A percentile compares a stretch with the other conserved stretches of the same genome.
These are phyloP conservation scores for Fistularia commersonii DNA, from an alignment of 2,797 vertebrate genomes.

Conservation along the genomic window DNA sequence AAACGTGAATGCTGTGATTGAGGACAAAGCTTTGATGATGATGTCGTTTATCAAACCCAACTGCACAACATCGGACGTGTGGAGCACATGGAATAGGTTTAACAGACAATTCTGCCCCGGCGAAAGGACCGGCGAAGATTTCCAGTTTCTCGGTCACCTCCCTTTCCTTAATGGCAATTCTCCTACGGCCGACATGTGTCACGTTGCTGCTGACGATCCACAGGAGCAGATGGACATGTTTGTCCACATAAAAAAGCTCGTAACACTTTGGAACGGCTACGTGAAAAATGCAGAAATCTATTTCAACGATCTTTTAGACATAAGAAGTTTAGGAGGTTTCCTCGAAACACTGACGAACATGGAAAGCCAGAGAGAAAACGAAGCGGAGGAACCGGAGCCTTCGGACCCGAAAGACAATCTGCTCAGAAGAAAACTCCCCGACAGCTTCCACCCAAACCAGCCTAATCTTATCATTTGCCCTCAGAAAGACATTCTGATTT, in stretches of 20 bases:
- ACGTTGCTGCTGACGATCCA: constrained; percentile 2
- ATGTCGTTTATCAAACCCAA: constrained; percentile 83
- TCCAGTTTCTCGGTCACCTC: constrained; percentile 69
- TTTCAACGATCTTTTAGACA: constrained; percentile 79
- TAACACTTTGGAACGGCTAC: constrained; percentile 80
- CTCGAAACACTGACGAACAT: constrained; percentile 73
- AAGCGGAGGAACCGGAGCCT: constrained; percentile 20
- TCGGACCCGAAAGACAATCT: constrained; percentile 15
- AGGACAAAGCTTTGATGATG: constrained; percentile 84
- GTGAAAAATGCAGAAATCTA: constrained; percentile 76
- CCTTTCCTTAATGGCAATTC: constrained; percentile 3
- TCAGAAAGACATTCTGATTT: constrained; percentile 78
- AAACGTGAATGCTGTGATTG: constrained; percentile 34
- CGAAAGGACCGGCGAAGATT: constrained; percentile 67
- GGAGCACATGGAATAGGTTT: constrained; percentile 60
- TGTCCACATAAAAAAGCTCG: constrained; percentile 50
- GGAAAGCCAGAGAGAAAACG: constrained; percentile 32
- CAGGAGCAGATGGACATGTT: constrained; percentile 16
- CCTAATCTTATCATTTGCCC: constrained; percentile 89
- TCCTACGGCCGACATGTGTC: too few species aligned
- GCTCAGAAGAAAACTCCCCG: constrained; percentile 70
- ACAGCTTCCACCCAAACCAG: constrained; percentile 70
- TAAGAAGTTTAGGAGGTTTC: constrained; percentile 77
- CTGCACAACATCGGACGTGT: constrained; percentile 72
- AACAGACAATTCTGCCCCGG: constrained; percentile 69